Evolutionary conservation across 2,888 invertebrate species (phyloP), one percentile per base, ranked within the genome.

Genomic region (Pandemis corylana): DNA sequence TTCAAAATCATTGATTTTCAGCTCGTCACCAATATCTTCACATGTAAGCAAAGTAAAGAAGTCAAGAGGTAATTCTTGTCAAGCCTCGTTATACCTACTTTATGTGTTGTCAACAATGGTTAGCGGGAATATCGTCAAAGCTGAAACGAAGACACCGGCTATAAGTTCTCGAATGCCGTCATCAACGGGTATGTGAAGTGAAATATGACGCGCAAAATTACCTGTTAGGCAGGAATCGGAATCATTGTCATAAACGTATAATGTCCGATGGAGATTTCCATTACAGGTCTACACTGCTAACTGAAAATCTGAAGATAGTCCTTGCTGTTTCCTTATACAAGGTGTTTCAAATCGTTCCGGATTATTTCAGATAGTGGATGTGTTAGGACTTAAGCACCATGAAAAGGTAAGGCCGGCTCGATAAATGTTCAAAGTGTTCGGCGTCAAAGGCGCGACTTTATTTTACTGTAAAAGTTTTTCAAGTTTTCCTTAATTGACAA

Each of bases 101-200:
- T 56, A 56, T 36, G 28, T 36, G 28, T 36, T 36, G 56, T 56
- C 56, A 59, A 59, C 59, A 59, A 59, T 59, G 28, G 12, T 20
- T 28, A 59, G 59, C 59, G 10, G 59, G 59, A 59, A 56, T 56
- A 59, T 56, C 56, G 20, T 9, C 56, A 56, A 56, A 56, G 56
- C 20, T 56, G 56, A 56, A 20, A 20, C 20, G 56, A 56, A 20
- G 59, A 20, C 53, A 41, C 41, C 53, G 67, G 53, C 42, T 67
- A 53, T 15, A 46, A 0, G 49, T 36, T 62, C 61, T 69, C 69
- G 12, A 69, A 69, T 61, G 20, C 12, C 69, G 13, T 46, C 5
- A 46, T 69, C 12, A 49, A 49, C 62, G 69, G 36, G 28, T 36
- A 62, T 49, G 36, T n/a, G 28, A n/a, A 61, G 49, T 46, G 69